Percentiles rank a stretch among this genome's conserved stretches.
phyloP scores from a whole-genome alignment of 2,888 invertebrate genomes.

The Xylophagus ater region DNA sequence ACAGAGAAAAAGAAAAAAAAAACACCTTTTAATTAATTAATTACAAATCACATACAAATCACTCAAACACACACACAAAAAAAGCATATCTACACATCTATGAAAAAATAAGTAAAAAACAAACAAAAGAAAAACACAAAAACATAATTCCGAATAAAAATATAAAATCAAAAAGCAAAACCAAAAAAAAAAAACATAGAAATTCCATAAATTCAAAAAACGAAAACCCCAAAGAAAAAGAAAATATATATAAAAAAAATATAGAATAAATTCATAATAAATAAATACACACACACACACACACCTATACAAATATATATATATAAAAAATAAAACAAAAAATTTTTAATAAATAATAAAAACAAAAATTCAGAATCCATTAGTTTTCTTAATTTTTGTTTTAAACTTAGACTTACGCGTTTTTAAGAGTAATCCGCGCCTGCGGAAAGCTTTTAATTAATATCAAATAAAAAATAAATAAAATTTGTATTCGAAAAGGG shows the following conservation, averaged over 20 bases:
- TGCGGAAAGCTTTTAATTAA: too few species aligned
- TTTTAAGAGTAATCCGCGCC: too few species aligned
- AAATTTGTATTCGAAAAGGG: too few species aligned
- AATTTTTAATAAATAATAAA: neutral
- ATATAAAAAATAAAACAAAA: neutral
- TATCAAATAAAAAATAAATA: too few species aligned
- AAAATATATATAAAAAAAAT: neutral
- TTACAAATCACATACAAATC: constrained; percentile 10
- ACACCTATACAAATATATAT: neutral
- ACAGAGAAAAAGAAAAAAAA: constrained; percentile 16
- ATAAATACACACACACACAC: constrained; percentile 8
- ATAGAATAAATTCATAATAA: constrained; percentile 1
- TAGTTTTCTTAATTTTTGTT: too few species aligned
- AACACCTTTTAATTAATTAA: too few species aligned
- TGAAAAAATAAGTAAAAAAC: constrained; percentile 11
- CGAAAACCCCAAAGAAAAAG: neutral
- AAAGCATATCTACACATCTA: constrained; percentile 6
- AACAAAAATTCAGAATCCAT: too few species aligned
- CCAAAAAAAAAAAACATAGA: neutral
- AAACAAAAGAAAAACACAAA: constrained; percentile 4
- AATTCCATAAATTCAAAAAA: constrained; percentile 3
- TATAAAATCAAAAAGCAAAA: neutral
- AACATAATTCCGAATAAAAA: constrained; percentile 1
- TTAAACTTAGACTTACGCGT: too few species aligned
- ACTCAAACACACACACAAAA: constrained; percentile 9